phyloP scores from a whole-genome alignment of 2,888 invertebrate species.

The Myathropa florea region DNA sequence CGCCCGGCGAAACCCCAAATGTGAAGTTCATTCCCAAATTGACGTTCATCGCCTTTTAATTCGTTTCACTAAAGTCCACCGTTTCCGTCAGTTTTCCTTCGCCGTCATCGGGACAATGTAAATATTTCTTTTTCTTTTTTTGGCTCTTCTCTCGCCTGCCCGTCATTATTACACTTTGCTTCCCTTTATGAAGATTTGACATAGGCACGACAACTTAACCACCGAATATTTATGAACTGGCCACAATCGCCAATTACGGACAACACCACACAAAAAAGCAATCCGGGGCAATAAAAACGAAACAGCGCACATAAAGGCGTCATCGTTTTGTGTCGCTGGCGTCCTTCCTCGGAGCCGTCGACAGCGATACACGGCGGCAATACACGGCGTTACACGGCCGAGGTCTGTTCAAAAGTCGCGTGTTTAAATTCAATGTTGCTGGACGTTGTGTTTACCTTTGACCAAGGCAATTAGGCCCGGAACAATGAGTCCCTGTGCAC shows the following conservation, averaged over 20 bases:
- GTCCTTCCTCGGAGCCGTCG: neutral
- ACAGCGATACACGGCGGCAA: neutral
- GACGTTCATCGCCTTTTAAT: constrained; percentile 43
- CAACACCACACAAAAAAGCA: constrained; percentile 44
- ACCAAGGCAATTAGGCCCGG: constrained; percentile 58
- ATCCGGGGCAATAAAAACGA: constrained; percentile 48
- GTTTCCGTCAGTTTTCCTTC: constrained; percentile 17
- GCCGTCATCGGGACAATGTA: neutral
- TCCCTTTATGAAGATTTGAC: constrained; percentile 59
- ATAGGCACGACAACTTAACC: constrained; percentile 69
- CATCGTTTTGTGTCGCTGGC: neutral
- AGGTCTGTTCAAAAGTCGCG: constrained; percentile 53
- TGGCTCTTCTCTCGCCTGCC: neutral
- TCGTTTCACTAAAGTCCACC: constrained; percentile 15
- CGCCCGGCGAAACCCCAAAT: neutral
- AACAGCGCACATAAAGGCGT: constrained; percentile 43
- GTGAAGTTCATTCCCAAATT: constrained; percentile 9
- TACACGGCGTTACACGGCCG: neutral
- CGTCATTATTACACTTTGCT: constrained; percentile 42
- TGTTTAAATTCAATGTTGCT: constrained; percentile 53
- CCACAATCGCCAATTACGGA: constrained; percentile 57
- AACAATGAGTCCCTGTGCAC: constrained; percentile 47
- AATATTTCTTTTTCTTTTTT: constrained; percentile 7
- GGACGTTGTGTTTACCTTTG: constrained; percentile 60
- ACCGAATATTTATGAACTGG: constrained; percentile 67